Evolutionary conservation across 2,888 invertebrate species (phyloP), one percentile per base, ranked within the genome.

Genomic region (Ophion obscuratus): DNA sequence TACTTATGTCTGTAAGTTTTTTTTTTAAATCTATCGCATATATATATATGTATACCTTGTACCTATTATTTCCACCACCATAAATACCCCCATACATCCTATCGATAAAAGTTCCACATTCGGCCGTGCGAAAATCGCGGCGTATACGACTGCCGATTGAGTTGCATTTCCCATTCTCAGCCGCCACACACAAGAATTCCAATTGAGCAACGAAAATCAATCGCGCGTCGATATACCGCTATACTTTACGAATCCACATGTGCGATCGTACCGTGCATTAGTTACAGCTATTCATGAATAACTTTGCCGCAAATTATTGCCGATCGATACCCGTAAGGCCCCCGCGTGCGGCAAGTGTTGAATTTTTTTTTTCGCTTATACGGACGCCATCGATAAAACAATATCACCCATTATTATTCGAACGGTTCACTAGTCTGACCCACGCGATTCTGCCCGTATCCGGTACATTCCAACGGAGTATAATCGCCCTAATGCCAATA

Each of bases 271-370:
- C 10, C 44, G 5, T 24, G 44, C 68, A 68, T 68, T 47, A 68
- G 68, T 68, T 68, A 68, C 68, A 68, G 68, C 68, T 68, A 68
- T 47, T 44, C 47, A 20, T 47, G 27, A 68, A 68, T 47, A 47
- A 68, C 27, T 47, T 68, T 24, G 24, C 68, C 68, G 24, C 47
- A 44, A 44, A 68, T 68, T 68, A 68, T 68, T 27, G 24, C 24
- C 44, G 44, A 68, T 44, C 68, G 5, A 27, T 47, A 14, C 24
- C 24, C 47, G 5, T 14, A 24, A 14, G 44, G 44, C 44, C 47
- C 40, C 27, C 6, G 17, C 44, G 11, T 24, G 68, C 44, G 47
- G 14, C 47, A 47, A 47, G 31, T 31, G 44, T 44, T 11, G 10
- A 44, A 44, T 44, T 44, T 44, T 44, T 44, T 44, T 44, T 44